Conservation (phyloP, 1,140 invertebrate genomes). For the Euschistus heros region DNA sequence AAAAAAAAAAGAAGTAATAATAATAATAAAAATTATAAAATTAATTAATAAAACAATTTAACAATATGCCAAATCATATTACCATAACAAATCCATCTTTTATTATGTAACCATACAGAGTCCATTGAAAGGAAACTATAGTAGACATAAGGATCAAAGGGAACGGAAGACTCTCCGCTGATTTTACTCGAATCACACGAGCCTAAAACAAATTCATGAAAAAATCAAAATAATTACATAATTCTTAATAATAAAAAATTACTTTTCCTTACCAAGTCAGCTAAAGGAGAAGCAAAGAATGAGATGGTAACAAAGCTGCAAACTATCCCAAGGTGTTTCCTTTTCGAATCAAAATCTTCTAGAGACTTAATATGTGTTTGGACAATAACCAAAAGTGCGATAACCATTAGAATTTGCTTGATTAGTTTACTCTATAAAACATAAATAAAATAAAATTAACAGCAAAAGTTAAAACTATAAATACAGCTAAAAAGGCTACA, state of each 20-base stretch:
- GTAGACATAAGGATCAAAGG: too few species aligned
- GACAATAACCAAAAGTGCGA: constrained; percentile 13
- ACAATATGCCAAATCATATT: too few species aligned
- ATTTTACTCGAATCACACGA: too few species aligned
- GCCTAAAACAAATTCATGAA: too few species aligned
- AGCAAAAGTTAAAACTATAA: neutral
- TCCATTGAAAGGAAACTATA: too few species aligned
- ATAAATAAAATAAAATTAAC: neutral
- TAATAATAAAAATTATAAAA: neutral
- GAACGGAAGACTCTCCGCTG: too few species aligned
- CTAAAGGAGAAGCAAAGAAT: constrained; percentile 68
- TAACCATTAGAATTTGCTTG: neutral
- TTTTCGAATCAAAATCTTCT: constrained; percentile 26
- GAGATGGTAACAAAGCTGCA: constrained; percentile 60
- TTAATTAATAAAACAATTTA: neutral
- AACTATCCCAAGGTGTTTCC: constrained; percentile 43
- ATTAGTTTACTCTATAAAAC: neutral
- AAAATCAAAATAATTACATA: too few species aligned
- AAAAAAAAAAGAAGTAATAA: neutral
- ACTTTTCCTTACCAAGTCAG: constrained; percentile 44
- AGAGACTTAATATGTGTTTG: constrained; percentile 22
- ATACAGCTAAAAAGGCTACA: neutral
- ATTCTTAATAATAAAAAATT: neutral
- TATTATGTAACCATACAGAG: too few species aligned
- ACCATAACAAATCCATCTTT: too few species aligned